Percentiles rank a stretch among this genome's conserved stretches.
These are phyloP conservation scores for Andrena cerasifolii DNA, from an alignment of 1,140 invertebrate species.

Conservation along the genomic window DNA sequence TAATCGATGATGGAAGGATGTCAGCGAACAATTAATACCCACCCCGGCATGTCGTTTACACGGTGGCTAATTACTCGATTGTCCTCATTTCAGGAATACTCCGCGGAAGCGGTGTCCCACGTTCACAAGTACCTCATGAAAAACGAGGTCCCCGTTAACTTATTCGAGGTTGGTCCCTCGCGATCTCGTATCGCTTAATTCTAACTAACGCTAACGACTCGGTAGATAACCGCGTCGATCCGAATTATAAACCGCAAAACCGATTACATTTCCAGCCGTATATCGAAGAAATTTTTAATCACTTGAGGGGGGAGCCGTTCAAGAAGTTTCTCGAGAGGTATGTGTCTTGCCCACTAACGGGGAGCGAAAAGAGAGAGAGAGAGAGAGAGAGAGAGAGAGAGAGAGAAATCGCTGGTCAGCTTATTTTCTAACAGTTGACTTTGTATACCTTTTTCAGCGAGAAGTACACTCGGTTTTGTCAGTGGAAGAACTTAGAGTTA, in stretches of 20 bases:
- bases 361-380: too few relatives aligned
- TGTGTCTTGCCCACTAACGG: constrained; percentile 60
- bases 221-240: constrained; percentile 28
- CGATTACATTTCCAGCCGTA: constrained; percentile 90
- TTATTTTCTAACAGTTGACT: constrained; percentile 36
- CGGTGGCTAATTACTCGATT: background rate
- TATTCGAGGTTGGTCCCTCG: constrained; percentile 93
- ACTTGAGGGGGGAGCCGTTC: constrained; percentile 97
- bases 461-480: constrained; percentile 99
- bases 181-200: constrained; percentile 43
- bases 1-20: too few relatives aligned
- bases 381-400: constrained; percentile 3
- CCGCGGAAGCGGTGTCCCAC: constrained; percentile 96
- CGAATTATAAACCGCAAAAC: constrained; percentile 36
- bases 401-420: background rate
- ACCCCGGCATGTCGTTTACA: too few relatives aligned
- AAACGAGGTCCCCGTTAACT: constrained; percentile 97
- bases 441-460: constrained; percentile 90
- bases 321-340: constrained; percentile 99
- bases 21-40: too few relatives aligned
- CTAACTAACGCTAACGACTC: constrained; percentile 11
- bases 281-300: constrained; percentile 99
- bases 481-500: constrained; percentile 99
- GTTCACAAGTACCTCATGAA: constrained; percentile 99
- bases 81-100: constrained; percentile 91